Conservation (phyloP, 1,140 invertebrate genomes). For the Archegozetes longisetosus region DNA sequence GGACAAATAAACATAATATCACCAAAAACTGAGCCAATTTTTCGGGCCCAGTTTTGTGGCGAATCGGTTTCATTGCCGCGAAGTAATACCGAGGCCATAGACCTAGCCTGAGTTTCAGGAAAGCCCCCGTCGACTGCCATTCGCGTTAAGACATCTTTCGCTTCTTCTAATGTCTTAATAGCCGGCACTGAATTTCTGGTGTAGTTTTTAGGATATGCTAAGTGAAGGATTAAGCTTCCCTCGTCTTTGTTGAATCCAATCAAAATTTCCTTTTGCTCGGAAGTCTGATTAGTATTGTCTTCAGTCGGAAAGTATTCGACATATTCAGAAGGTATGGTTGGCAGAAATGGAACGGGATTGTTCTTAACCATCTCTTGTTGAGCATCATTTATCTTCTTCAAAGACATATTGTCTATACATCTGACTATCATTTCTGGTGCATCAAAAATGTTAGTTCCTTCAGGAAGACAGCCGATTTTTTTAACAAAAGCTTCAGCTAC, state of each 20-base stretch:
- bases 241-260: conserved; percentile 12
- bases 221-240: conserved; percentile 13
- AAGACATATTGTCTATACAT: conserved; percentile 1
- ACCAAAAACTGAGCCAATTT: conserved; percentile 76
- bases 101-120: conserved; percentile 1
- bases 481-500: conserved; percentile 62
- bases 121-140: conserved; percentile 9
- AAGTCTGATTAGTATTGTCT: neutral
- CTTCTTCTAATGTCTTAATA: neutral
- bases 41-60: neutral
- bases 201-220: conserved; percentile 10
- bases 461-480: conserved; percentile 49
- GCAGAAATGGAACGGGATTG: conserved; percentile 12
- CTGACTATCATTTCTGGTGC: conserved; percentile 1
- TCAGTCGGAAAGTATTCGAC: conserved; percentile 10
- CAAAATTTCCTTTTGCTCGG: conserved; percentile 2
- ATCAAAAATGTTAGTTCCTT: conserved; percentile 1
- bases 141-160: neutral
- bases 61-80: neutral
- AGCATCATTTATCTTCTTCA: conserved; percentile 1
- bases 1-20: conserved; percentile 17
- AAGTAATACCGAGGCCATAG: conserved; percentile 2
- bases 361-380: conserved; percentile 7
- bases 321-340: conserved; percentile 10
- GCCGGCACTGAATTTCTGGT: neutral